Base-by-base conservation (phyloP, 2,113 vertebrate genomes). In the Triplophysa siluroides region DNA sequence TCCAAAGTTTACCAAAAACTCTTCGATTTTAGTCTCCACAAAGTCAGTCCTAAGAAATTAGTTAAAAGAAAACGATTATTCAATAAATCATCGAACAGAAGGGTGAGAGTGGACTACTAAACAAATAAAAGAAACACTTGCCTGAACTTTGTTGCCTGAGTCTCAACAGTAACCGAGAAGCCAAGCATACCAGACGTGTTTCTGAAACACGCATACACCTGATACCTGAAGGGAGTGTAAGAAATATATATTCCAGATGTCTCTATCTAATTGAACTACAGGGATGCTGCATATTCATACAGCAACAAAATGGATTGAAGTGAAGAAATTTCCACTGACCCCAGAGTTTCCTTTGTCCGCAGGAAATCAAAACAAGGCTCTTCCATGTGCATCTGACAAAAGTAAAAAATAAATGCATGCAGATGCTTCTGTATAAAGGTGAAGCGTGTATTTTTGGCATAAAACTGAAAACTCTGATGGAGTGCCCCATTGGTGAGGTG, bases 311-410 rank as follows among this genome's bases (percentile, higher is more conserved):
- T 18, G 3, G 50, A 19, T 18, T 29, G 3, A 60, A 70, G 56
- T 38, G 26, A 9, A 38, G 33, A 38, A 38, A 38, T 38, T 38
- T 38, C 33, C 21, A 89, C 95, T 93, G 86, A 98, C 97, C 97
- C 97, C 0, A 99, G 93, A 0, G 96, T 98, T 91, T 99, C 96
- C 88, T 98, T 99, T 19, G 97, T 99, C 88, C 97, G 93, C 76
- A 99, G 93, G 88, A 97, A 98, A 90, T 99, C 96, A 76, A 99
- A 99, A 87, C 97, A 98, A 3, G 97, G 97, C 84, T 98, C 97
- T 83, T 99, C 97, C 97, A 99, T 99, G 91, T 97, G 96, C 96
- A 98, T 98, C 97, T 99, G 91, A 90, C 11, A n/a, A 75, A 23
- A 0, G 14, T 80, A 1, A 60, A 23, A 45, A 2, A 71, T 12